Base-by-base conservation (phyloP, 2,797 vertebrate species). In the Gephyroberyx darwinii region DNA sequence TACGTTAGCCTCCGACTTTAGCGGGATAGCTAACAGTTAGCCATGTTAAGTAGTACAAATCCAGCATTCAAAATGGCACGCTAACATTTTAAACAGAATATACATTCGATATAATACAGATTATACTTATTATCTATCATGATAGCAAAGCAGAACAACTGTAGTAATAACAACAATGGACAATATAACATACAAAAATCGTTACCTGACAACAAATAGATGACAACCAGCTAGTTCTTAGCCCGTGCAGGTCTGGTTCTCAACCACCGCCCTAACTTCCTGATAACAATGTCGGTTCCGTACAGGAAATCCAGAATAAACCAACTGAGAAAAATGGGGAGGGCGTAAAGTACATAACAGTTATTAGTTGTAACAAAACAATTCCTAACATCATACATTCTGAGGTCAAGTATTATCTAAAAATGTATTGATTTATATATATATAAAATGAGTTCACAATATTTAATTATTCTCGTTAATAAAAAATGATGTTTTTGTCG, bases 181-280 rank as follows among this genome's bases (percentile, higher is more conserved):
- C 5, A 33, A 7, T 4, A 5, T 10, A 9, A 33, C 4, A 5
- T 0, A 0, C 5, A 48, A 75, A 50, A 5, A 37, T 1, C 17
- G 3, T 22, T 88, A 94, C 94, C 94, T 91, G 64, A 80, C 69
- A 75, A 78, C 60, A n/a, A 73, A 53, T 1, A 4, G 71, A 80
- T 35, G 68, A 55, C 57, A 12, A 53, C 65, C 65, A 56, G 50
- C 43, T 84, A 83, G 26, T 26, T 26, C 26, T 26, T 26, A 26
- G 43, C 73, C 69, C 71, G 47, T 31, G 69, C 82, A 77, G 71
- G 74, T 80, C 55, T 68, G 81, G 65, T 77, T 67, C 74, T 90
- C 85, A 93, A 94, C 94, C 94, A 95, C 93, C 93, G 93, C 94
- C 94, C 94, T 92, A 91, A 93, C 93, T 94, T 94, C 94, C 93